Evolutionary conservation across 2,113 vertebrate species (phyloP).

Genomic region (Anoura caudifer): DNA sequence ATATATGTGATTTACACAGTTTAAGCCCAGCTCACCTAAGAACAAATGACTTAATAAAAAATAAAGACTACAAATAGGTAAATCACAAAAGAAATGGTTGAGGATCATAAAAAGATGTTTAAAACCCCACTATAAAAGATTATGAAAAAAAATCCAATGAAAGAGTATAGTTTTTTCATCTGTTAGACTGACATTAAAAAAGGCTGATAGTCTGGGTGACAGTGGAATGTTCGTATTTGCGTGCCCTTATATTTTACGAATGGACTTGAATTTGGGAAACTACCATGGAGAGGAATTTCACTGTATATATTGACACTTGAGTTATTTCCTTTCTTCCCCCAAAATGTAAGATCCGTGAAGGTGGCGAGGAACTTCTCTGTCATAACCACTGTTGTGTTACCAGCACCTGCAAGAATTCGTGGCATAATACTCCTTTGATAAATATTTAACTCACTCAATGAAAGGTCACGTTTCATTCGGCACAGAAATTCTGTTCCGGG

Average conservation of each 20-base stretch:
- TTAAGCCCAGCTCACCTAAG: neutral
- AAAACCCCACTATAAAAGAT: neutral
- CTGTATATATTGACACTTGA: neutral
- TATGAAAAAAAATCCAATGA: neutral
- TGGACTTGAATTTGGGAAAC: neutral
- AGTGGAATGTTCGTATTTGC: neutral
- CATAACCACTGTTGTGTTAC: neutral
- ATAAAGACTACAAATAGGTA: neutral
- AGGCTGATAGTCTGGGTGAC: neutral
- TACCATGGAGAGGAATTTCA: neutral
- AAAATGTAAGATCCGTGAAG: neutral
- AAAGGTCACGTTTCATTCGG: neutral
- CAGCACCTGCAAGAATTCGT: neutral
- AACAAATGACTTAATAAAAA: neutral
- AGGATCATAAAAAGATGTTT: neutral
- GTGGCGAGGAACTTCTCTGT: neutral
- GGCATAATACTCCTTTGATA: neutral
- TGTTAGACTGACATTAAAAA: neutral
- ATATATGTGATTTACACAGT: neutral
- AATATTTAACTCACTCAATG: neutral
- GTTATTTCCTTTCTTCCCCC: neutral
- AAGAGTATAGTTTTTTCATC: neutral
- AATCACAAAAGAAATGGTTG: neutral
- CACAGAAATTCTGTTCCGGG: neutral
- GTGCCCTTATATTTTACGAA: neutral